phyloP scores from a whole-genome alignment of 2,888 invertebrate species.

The Perizoma flavofasciatum region DNA sequence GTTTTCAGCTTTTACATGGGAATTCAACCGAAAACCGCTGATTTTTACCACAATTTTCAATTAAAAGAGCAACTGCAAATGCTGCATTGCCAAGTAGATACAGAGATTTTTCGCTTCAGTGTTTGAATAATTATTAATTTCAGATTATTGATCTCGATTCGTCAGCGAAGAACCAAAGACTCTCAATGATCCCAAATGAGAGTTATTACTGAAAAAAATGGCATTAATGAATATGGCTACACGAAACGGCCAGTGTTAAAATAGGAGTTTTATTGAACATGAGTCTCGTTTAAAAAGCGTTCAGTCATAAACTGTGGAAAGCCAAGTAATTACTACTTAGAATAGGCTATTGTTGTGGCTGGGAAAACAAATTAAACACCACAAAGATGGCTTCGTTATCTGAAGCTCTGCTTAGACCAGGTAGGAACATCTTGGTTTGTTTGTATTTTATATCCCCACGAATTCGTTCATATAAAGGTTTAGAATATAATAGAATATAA shows the following conservation, averaged over 20 bases:
- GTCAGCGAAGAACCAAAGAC: background rate
- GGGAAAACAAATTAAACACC: conserved; percentile 47
- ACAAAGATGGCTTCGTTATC: conserved; percentile 28
- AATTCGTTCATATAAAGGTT: too few species aligned
- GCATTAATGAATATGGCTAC: conserved; percentile 48
- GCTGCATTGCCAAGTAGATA: too few species aligned
- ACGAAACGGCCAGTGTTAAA: conserved; percentile 51
- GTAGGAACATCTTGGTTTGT: too few species aligned
- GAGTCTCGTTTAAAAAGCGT: conserved; percentile 51
- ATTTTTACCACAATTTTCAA: too few species aligned
- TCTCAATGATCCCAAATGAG: conserved; percentile 35
- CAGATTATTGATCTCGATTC: conserved; percentile 1
- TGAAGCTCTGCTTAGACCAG: conserved; percentile 2
- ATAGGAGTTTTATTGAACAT: conserved; percentile 55
- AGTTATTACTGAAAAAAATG: conserved; percentile 46
- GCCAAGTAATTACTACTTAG: conserved; percentile 51
- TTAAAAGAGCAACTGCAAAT: too few species aligned
- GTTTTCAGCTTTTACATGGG: too few species aligned
- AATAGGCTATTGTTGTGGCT: conserved; percentile 60
- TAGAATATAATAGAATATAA: too few species aligned
- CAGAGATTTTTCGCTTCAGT: too few species aligned
- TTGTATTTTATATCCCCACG: too few species aligned
- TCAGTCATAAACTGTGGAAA: conserved; percentile 53
- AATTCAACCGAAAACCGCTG: too few species aligned
- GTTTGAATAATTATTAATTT: conserved; percentile 3